A percentile compares a stretch with the other conserved stretches of the same genome.
Conservation (phyloP, 2,113 vertebrate species). For the Centropus unirufus region DNA sequence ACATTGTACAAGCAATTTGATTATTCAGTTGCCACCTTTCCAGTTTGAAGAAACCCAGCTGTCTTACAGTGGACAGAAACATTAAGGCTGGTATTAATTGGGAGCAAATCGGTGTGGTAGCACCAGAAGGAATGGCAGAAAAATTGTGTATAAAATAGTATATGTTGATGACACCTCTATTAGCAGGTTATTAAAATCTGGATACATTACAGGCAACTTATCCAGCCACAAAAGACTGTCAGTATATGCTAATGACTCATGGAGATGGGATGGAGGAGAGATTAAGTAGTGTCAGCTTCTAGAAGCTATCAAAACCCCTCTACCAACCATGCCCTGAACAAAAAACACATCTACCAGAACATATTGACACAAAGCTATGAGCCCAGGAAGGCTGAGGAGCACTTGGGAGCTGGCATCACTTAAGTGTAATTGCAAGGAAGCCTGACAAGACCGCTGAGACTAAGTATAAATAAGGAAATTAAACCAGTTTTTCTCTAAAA, state of each 20-base stretch:
- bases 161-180: not conserved
- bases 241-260: not conserved
- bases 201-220: not conserved
- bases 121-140: not conserved
- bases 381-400: not conserved
- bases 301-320: not conserved
- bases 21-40: not conserved
- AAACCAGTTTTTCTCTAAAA: not conserved
- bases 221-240: not conserved
- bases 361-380: not conserved
- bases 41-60: not conserved
- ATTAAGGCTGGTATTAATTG: not conserved
- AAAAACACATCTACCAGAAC: not conserved
- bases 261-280: not conserved
- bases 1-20: not conserved
- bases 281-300: not conserved
- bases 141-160: not conserved
- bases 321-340: not conserved
- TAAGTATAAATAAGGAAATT: not conserved
- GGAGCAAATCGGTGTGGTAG: not conserved
- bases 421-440: not conserved
- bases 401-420: not conserved
- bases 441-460: not conserved
- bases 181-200: not conserved
- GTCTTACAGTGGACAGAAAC: not conserved